Base-by-base conservation (phyloP, 1,140 invertebrate genomes). In the Scaptomyza graminum region DNA sequence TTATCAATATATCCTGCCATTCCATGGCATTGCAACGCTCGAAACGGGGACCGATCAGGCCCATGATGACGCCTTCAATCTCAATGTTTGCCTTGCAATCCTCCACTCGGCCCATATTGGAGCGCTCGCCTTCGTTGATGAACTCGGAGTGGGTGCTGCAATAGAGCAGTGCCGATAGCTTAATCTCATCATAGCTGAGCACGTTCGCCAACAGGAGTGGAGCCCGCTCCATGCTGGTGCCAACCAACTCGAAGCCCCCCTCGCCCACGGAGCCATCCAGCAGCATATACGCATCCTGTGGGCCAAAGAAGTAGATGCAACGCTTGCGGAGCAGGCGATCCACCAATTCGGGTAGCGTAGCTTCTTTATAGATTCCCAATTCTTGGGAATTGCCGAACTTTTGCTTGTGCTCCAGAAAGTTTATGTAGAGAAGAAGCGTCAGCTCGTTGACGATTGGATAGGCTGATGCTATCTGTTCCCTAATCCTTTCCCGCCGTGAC, bases 101-200 rank as follows among this genome's bases (percentile, higher is more conserved):
- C 3, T 87, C 76, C 4, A 93, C 91, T 3, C 90, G 67, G 1
- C 94, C 95, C 37, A 70, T 74, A 79, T 95, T 95, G 2, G 91
- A 76, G 11, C 94, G 91, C 3, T 91, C 77, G 0, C 94, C 94
- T 67, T 94, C 91, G 67, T 95, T 95, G 41, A 95, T 93, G 74
- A 95, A 95, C 68, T 93, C 94, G 2, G 94, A 94, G 61, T 93
- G 92, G 0, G 93, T 94, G 6, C 94, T 94, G 1, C 94, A 91
- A 43, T 93, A 93, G 25, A 95, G 91, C 79, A 95, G 91, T 0
- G 94, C 93, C 0, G 94, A 93, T 5, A 95, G 61, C 81, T 91
- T 91, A 12, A 91, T 77, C 54, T 91, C 90, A 41, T 91, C 87
- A 60, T 91, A 91, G 55, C 90, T 90, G 1, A 91, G 68, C 18